phyloP scores from a whole-genome alignment of 2,888 invertebrate species.

The Rhagophthalmus giganteus region DNA sequence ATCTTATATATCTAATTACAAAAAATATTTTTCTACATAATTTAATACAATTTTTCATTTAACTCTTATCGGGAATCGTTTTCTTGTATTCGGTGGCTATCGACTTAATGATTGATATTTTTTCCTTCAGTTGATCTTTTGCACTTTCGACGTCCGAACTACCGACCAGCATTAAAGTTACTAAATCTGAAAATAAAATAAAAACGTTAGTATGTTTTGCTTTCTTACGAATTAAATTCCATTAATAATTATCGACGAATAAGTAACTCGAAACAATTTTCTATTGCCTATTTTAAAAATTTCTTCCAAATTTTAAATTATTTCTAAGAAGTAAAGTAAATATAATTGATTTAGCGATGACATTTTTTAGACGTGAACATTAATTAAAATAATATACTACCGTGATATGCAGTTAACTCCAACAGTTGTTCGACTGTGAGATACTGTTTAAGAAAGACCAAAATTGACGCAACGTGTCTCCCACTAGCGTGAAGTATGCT shows the following conservation, averaged over 20 bases:
- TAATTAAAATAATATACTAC: conserved; percentile 58
- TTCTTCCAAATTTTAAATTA: too few species aligned
- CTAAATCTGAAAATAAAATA: conserved; percentile 62
- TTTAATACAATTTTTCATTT: too few species aligned
- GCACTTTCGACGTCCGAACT: conserved; percentile 59
- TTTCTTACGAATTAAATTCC: too few species aligned
- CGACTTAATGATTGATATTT: conserved; percentile 57
- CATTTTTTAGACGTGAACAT: neutral
- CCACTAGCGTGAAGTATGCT: conserved; percentile 91
- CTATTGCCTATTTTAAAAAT: too few species aligned
- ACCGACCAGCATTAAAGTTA: conserved; percentile 63
- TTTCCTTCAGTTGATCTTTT: conserved; percentile 57
- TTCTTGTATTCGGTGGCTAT: conserved; percentile 60
- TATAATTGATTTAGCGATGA: too few species aligned
- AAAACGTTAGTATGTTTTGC: too few species aligned
- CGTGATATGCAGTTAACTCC: conserved; percentile 74
- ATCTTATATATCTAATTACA: too few species aligned
- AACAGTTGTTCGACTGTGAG: conserved; percentile 68
- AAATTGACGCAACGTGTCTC: conserved; percentile 82
- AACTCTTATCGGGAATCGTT: too few species aligned
- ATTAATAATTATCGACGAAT: too few species aligned
- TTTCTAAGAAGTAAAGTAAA: too few species aligned
- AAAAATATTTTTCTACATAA: too few species aligned
- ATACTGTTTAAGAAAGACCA: conserved; percentile 71
- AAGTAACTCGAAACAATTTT: too few species aligned